These are phyloP conservation scores for Semicossyphus pulcher DNA, from an alignment of 2,113 vertebrate species.

Conservation along the genomic window DNA sequence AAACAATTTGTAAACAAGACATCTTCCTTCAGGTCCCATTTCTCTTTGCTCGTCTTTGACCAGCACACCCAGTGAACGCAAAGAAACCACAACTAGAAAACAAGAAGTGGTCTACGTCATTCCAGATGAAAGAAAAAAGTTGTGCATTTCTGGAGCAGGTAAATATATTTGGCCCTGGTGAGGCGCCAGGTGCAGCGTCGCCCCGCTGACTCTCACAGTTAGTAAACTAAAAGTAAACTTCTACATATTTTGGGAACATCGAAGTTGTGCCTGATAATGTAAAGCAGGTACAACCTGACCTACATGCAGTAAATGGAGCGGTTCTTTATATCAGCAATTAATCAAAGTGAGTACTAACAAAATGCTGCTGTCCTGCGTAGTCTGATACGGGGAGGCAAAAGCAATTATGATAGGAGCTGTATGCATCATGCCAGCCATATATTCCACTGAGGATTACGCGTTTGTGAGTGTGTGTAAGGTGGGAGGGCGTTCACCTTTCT, in stretches of 20 bases:
- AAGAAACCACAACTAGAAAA: too few species aligned
- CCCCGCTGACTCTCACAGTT: conserved; percentile 17
- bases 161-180: conserved; percentile 48
- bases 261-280: conserved; percentile 51
- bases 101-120: too few species aligned
- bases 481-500: conserved; percentile 46
- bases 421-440: conserved; percentile 35
- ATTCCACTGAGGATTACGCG: conserved; percentile 41
- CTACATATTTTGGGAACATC: conserved; percentile 48
- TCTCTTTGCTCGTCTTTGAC: too few species aligned
- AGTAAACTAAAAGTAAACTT: conserved; percentile 60
- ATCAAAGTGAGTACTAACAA: conserved; percentile 78
- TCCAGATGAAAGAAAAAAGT: neutral
- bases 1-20: too few species aligned
- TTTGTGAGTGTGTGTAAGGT: conserved; percentile 25
- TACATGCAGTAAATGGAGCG: conserved; percentile 78
- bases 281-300: conserved; percentile 74
- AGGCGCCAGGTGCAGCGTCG: conserved; percentile 53
- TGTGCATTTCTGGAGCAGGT: conserved; percentile 30
- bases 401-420: conserved; percentile 58
- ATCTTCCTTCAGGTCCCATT: too few species aligned
- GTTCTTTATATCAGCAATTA: conserved; percentile 73
- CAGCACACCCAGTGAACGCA: too few species aligned
- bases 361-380: conserved; percentile 63
- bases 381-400: conserved; percentile 58